phyloP scores from a whole-genome alignment of 2,113 vertebrate genomes.

The Hemichromis elongatus region DNA sequence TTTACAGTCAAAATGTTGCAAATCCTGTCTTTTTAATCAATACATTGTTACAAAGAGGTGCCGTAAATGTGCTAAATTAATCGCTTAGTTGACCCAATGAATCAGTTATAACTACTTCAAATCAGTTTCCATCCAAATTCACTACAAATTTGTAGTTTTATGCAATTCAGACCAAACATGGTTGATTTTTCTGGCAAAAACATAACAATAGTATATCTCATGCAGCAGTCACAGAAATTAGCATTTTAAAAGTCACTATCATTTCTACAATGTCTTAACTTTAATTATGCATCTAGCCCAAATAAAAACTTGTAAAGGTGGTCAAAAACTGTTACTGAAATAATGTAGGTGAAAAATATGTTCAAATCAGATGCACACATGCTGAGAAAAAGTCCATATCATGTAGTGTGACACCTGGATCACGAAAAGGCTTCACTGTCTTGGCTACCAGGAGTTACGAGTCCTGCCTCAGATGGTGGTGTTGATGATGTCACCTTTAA shows the following conservation, averaged over 20 bases:
- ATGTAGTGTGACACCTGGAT: background rate
- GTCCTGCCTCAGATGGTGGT: background rate
- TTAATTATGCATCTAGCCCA: background rate
- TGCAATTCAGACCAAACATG: background rate
- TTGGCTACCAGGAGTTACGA: background rate
- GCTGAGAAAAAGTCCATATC: background rate
- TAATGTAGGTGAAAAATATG: background rate
- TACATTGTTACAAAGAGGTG: background rate
- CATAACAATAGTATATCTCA: background rate
- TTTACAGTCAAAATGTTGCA: background rate
- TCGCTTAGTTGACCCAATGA: background rate
- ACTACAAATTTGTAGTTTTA: background rate
- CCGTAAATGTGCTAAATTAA: background rate
- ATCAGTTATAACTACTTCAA: background rate
- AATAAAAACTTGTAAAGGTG: background rate
- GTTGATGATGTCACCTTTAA: background rate
- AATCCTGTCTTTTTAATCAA: accelerated
- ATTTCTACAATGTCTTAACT: background rate
- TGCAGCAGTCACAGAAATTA: background rate
- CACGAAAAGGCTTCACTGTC: background rate
- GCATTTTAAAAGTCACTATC: background rate
- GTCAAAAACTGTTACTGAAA: background rate
- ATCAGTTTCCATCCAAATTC: background rate
- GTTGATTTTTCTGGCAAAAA: background rate
- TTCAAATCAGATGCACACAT: background rate